Evolutionary conservation across 2,113 vertebrate species (phyloP), one percentile per base, ranked within the genome.

Genomic region (Telmatochromis bifrenatus): DNA sequence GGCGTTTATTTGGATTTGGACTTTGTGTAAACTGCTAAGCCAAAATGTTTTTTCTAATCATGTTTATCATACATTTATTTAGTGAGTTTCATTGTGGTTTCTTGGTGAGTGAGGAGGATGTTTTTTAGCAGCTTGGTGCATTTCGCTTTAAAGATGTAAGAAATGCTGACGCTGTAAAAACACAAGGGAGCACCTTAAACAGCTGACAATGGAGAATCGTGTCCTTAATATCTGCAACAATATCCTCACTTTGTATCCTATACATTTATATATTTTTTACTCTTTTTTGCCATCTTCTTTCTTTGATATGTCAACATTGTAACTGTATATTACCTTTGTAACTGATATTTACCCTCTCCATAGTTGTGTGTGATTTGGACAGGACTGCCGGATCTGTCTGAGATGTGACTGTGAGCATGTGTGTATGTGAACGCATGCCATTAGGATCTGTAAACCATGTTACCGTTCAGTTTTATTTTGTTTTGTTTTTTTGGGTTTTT

Each of bases 181-280:
- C 75, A 91, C 87, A 91, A 94, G 90, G 89, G 94, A 95, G 82
- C 91, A 95, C 88, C 92, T 95, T 94, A 92, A 91, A 80, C 82
- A 82, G 89, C 90, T 93, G 91, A 92, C 88, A 88, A 92, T 83
- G 87, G 82, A 93, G 88, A 92, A 90, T 92, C 86, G 65, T 94
- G 93, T 95, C 88, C 85, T 90, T 90, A 91, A 89, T 92, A 94
- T 93, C 86, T 88, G 91, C 88, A 94, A 94, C 87, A 87, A 85
- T 95, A 93, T 95, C 89, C 94, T 96, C 95, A 94, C 94, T 95
- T 94, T 95, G 92, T 95, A 95, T 92, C 84, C 81, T 94, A 92
- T 93, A 91, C 28, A 93, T 95, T 96, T 96, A 95, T 96, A 93
- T 95, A 95, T 95, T 95, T 95, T 95, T 94, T 95, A 95, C 90